Evolutionary conservation across 53 echinoderm and acorn worm species (phyloP), one percentile per base, ranked within the genome.

Genomic region (Mesocentrotus franciscanus): DNA sequence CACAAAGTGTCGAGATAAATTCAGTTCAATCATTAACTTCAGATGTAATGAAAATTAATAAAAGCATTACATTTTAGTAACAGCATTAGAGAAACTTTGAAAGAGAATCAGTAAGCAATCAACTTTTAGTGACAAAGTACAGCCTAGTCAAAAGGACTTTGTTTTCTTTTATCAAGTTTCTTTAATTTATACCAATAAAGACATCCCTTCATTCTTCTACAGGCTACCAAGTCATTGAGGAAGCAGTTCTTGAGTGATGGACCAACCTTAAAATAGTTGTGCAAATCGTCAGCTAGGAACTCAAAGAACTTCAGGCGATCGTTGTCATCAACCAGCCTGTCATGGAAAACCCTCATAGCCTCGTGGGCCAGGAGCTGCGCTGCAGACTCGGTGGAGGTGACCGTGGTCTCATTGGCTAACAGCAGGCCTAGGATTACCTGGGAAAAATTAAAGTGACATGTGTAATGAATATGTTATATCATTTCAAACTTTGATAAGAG

Each of bases 271-370:
- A 98, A 99, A 89, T 98, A 98, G 87, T 99, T 99, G 84, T 99
- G 99, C 57, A 99, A 95, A 89, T 99, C 99, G 92, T 99, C 99
- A 22, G 98, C 96, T 33, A 99, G 93, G 95, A 99, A 99, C 27
- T 97, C 97, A 95, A 99, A 98, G 97, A 99, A 99, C 92, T 95
- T 95, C 36, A 96, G 72, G 33, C 99, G 97, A 90, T 99, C 99
- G 24, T 85, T 94, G 58, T 96, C 95, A 95, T 97, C 96, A 9
- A 99, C 98, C 60, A 98, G 96, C 62, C 99, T 93, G 84, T 99
- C 99, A 93, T 99, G 99, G 95, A 99, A 98, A 57, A 99, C 98
- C 62, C 99, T 96, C 74, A 97, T 99, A 56, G 99, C 97, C 95
- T 99, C 99, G 89, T 99, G 99, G 90, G 99, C 99, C 39, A 99